phyloP scores from a whole-genome alignment of 2,797 vertebrate genomes.

The Tolypeutes matacus region DNA sequence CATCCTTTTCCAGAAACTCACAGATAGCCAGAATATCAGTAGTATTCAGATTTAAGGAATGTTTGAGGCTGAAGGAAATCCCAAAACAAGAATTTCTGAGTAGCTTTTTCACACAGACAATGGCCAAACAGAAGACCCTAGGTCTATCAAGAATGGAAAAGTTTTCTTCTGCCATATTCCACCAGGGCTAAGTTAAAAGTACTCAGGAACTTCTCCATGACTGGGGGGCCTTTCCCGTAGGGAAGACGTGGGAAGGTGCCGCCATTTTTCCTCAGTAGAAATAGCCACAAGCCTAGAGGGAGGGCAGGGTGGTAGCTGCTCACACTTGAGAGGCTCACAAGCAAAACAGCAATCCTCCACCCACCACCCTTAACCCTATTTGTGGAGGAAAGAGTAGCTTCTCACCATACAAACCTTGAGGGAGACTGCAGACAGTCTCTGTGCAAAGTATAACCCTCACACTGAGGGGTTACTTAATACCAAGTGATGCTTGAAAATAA shows the following conservation, averaged over 20 bases:
- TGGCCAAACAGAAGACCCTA: neutral
- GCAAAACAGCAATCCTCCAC: fast-evolving
- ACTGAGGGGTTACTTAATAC: neutral
- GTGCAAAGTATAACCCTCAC: neutral
- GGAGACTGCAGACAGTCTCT: neutral
- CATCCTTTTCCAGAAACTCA: constrained; percentile 71
- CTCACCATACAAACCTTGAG: neutral
- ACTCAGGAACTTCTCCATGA: neutral
- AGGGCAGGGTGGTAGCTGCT: fast-evolving
- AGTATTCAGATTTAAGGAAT: constrained; percentile 48
- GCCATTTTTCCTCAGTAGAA: neutral
- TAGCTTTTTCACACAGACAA: neutral
- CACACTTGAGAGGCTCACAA: neutral
- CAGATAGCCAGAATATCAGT: constrained; percentile 70
- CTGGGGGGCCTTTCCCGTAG: fast-evolving
- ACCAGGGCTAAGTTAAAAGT: neutral
- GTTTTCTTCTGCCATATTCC: neutral
- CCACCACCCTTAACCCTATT: fast-evolving
- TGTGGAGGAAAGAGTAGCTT: neutral
- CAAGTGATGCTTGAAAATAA: neutral
- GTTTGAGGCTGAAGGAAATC: constrained; percentile 47
- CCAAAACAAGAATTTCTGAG: constrained; percentile 20
- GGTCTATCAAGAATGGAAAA: neutral
- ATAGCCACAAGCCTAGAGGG: neutral
- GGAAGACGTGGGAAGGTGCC: neutral